These are phyloP conservation scores for Gracilinanus agilis DNA, from an alignment of 2,113 vertebrate genomes.

Conservation along the genomic window DNA sequence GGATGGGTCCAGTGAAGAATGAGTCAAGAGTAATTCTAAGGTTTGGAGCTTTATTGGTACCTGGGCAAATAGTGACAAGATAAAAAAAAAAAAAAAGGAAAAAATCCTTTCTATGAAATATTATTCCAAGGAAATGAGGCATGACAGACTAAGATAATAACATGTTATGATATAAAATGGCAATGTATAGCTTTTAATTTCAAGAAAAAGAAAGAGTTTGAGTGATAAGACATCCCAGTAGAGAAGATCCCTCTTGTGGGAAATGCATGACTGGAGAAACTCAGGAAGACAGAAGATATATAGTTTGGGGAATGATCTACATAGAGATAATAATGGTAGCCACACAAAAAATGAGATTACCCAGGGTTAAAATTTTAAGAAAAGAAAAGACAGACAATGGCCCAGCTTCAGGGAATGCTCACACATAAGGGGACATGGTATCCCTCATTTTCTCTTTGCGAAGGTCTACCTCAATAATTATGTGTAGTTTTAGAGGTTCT, in stretches of 20 bases:
- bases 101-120: background rate
- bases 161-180: background rate
- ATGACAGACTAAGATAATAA: background rate
- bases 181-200: background rate
- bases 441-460: background rate
- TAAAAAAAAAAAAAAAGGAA: background rate
- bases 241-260: background rate
- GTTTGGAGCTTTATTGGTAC: background rate
- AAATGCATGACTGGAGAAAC: background rate
- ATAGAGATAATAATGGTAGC: slow-evolving; percentile 6
- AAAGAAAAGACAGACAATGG: slow-evolving; percentile 22
- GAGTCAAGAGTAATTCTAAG: background rate
- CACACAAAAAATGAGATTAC: background rate
- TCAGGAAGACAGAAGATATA: background rate
- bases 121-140: background rate
- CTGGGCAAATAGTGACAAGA: background rate
- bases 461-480: background rate
- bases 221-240: background rate
- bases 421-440: background rate
- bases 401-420: background rate
- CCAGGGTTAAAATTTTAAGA: background rate
- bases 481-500: background rate
- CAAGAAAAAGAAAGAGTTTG: background rate
- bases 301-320: slow-evolving; percentile 14
- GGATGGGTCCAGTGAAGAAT: background rate